These are phyloP conservation scores for Phaethornis superciliosus DNA, from an alignment of 2,113 vertebrate genomes.

Conservation along the genomic window DNA sequence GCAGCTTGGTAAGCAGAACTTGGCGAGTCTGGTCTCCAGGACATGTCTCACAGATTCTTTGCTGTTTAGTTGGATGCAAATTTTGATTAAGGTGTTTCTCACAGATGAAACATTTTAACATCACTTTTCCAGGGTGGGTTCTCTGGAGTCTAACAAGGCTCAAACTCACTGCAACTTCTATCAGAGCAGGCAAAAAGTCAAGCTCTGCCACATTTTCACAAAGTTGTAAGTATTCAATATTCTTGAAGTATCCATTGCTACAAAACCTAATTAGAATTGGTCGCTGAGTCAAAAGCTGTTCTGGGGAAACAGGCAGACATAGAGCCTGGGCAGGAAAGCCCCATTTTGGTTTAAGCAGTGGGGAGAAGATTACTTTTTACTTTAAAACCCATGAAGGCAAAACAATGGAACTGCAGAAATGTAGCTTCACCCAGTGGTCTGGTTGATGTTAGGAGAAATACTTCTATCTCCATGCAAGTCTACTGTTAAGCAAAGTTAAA, in stretches of 20 bases:
- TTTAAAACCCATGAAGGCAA: background rate
- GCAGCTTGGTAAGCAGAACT: background rate
- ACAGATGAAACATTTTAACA: background rate
- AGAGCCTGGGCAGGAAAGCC: background rate
- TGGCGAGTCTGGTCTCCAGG: background rate
- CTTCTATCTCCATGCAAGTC: background rate
- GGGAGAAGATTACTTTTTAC: background rate
- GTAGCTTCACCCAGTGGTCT: background rate
- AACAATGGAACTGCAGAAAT: background rate
- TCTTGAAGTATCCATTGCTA: background rate
- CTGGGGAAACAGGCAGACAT: background rate
- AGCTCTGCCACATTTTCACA: background rate
- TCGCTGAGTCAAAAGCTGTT: background rate
- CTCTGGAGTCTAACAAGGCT: background rate
- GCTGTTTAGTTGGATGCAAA: background rate
- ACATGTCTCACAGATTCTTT: background rate
- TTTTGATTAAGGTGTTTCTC: background rate
- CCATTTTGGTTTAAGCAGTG: background rate
- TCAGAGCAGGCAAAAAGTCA: background rate
- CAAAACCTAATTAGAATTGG: background rate
- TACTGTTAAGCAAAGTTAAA: background rate
- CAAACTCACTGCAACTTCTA: background rate
- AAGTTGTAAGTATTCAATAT: background rate
- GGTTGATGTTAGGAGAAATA: background rate
- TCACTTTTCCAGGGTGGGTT: background rate